Base-by-base conservation (phyloP, 2,113 vertebrate genomes). In the Macaca fascicularis region DNA sequence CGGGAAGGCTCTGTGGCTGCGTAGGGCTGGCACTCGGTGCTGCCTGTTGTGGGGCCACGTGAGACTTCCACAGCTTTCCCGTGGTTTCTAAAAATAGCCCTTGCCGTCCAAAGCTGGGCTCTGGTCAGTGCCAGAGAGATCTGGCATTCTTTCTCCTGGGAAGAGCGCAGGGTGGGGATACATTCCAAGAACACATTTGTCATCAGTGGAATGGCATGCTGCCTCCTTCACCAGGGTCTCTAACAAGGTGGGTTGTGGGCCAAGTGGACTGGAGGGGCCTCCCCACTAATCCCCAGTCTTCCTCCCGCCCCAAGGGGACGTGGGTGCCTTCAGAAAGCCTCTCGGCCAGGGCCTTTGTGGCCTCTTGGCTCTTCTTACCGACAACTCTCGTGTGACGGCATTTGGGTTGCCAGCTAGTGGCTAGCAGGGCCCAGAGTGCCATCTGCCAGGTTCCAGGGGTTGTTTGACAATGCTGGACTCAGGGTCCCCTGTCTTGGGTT, bases 1-100 rank as follows among this genome's bases (percentile, higher is more conserved):
- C 48, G 10, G 72, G 14, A 35, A 76, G 83, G 59, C 90, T 19
- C 10, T 1, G 43, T 11, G 81, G 76, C 79, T 0, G 0, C 35
- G 3, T n/a, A 20, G 27, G 30, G 72, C 57, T 61, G 79, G 88
- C 6, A 0, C 74, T 11, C 1, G 0, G 50, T n/a, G 72, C 35
- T 7, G 30, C 90, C 61, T 74, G 82, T 74, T 11, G 19, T 7
- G 20, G 23, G 50, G 30, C 45, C 82, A 38, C 6, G 19, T 80
- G 94, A 93, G 79, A 45, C 57, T n/a, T 20, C 48, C 48, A 69
- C 52, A 32, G 55, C 76, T 90, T 93, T 95, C 96, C n/a, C 4
- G 4, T 93, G 89, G 43, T 85, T 95, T 97, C 97, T 98, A 96
- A 98, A 98, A 98, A 97, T 97, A 97, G 50, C 13, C 67, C 22